Base-by-base conservation (phyloP, 2,888 invertebrate genomes). In the Microdon myrmicae region DNA sequence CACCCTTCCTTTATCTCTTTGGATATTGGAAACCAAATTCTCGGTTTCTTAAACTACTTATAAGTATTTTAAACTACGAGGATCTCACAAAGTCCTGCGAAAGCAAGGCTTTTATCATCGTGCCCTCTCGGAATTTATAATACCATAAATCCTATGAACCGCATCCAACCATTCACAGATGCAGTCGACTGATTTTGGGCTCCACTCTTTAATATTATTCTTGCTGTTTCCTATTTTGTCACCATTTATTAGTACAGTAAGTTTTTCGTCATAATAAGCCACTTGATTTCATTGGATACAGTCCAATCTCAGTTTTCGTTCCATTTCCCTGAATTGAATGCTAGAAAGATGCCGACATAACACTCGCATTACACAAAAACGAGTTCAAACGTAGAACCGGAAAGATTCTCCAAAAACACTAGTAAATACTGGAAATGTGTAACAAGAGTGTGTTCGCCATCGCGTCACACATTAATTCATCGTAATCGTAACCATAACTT, bases 401-500 rank as follows among this genome's bases (percentile, higher is more conserved):
- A 19, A 56, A 56, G 51, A 31, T 56, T 39, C 56, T 56, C 31
- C 19, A 51, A 44, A 60, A 34, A 23, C n/a, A n/a, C n/a, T n/a
- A n/a, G n/a, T n/a, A n/a, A 28, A 59, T 28, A 60, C 39, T 60
- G 60, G 44, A 60, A 25, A 32, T 55, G 35, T 20, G 12, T 48
- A 34, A 48, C 35, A 31, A 31, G 41, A 56, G 41, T 56, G 56
- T n/a, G n/a, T 61, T 49, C 39, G 17, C 43, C 61, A 56, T 49
- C 61, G 41, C 58, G 51, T 64, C 64, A 47, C 64, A 64, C 64
- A 64, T 58, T 64, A 58, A 64, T 64, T 64, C 64, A 64, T 58
- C 47, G 64, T 64, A 58, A 64, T 64, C 64, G 53, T 64, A 64
- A 64, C 58, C 64, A 64, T 64, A 56, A 51, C 61, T 64, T n/a